Evolutionary conservation across 2,888 invertebrate genomes (phyloP), one percentile per base, ranked within the genome.

Genomic region (Netelia virgata): DNA sequence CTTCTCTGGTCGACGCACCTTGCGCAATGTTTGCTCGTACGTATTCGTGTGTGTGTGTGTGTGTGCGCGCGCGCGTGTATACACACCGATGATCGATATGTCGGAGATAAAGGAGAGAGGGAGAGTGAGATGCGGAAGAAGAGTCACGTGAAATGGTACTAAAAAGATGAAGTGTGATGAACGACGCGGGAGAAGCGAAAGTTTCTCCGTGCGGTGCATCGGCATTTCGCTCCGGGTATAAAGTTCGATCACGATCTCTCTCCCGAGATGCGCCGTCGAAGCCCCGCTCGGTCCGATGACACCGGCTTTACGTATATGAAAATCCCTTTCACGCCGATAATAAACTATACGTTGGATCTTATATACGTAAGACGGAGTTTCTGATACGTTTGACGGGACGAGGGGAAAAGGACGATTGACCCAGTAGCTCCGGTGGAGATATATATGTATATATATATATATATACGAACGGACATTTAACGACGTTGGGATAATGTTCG

Each of bases 221-320:
- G 6, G 80, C 69, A 72, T 10, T 50, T 41, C 66, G 47, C 57
- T 69, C 11, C 43, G 61, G 57, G 68, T 64, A 73, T 57, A 75
- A 66, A 75, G 83, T 81, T 81, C 77, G 84, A 81, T 80, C 72
- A 80, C 81, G 69, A 84, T 84, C 84, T 84, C 16, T 16, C 53
- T 53, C 16, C 16, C 53, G 53, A n/a, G n/a, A 18, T 20, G 43
- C 41, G 28, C 20, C 6, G 50, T 57, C 53, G 50, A 53, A 53
- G 14, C 61, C 36, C 66, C 50, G 47, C 66, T 61, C 41, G 28
- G 53, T 16, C 18, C 70, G 75, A 70, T 73, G 76, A 63, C 55
- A 81, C 84, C 47, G 53, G 80, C 36, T 77, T 28, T 41, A 41
- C 66, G 23, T 72, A 64, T 69, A 43, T 16, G 76, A 57, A 41